Evolutionary conservation across 2,797 vertebrate genomes (phyloP).

Genomic region (Psittacula echo): DNA sequence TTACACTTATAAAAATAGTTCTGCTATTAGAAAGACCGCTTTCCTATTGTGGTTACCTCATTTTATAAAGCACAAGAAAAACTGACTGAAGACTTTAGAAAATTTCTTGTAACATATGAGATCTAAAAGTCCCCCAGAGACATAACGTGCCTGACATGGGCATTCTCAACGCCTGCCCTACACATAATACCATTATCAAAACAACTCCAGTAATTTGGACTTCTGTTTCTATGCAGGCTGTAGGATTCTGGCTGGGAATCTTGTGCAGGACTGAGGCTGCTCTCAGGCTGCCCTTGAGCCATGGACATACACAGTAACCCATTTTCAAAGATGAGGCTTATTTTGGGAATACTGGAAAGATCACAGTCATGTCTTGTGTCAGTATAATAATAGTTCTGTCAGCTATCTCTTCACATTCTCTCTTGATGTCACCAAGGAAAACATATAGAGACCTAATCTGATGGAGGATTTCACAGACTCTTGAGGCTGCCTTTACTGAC

Average conservation of each 20-base stretch:
- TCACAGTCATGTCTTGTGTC: not conserved
- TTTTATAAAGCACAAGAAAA: not conserved
- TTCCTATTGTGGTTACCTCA: not conserved
- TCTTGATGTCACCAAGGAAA: not conserved
- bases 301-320: not conserved
- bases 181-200: not conserved
- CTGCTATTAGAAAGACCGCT: not conserved
- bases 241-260: not conserved
- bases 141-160: not conserved
- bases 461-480: not conserved
- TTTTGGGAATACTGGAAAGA: not conserved
- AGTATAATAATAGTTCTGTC: not conserved
- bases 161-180: not conserved
- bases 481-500: not conserved
- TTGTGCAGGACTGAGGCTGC: not conserved
- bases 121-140: not conserved
- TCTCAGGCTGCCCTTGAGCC: not conserved
- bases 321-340: conserved; percentile 2
- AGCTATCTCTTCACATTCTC: not conserved
- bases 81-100: not conserved
- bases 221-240: not conserved
- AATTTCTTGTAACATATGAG: not conserved
- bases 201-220: not conserved
- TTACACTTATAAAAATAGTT: not conserved
- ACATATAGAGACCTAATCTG: not conserved